Evolutionary conservation across 2,888 invertebrate species (phyloP).

Genomic region (Pristionchus maxplancki): DNA sequence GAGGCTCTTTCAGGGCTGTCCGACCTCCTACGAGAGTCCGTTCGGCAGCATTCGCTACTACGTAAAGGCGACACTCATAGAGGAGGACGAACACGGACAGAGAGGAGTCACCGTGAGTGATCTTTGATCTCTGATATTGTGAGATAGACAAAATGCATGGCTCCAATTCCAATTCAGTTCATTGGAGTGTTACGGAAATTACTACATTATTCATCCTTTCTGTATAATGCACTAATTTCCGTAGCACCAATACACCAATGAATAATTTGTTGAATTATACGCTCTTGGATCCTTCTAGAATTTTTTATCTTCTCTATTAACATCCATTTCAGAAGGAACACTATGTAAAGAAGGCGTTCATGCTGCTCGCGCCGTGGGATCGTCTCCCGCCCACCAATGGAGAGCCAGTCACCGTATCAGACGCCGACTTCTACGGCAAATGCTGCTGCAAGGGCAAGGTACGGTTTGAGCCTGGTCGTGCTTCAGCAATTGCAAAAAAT

Average conservation of each 20-base stretch:
- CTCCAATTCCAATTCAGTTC: too few species aligned
- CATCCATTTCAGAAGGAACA: slow-evolving; percentile 67
- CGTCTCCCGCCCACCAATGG: slow-evolving; percentile 61
- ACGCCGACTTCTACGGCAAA: slow-evolving; percentile 69
- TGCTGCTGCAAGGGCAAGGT: slow-evolving; percentile 73
- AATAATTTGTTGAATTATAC: too few species aligned
- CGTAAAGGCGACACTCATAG: slow-evolving; percentile 71
- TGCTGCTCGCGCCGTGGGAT: slow-evolving; percentile 67
- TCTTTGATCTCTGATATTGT: slow-evolving; percentile 28
- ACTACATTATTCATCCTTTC: too few species aligned
- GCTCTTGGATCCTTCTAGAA: too few species aligned
- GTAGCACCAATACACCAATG: too few species aligned
- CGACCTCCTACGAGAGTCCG: slow-evolving; percentile 73
- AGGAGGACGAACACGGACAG: slow-evolving; percentile 62
- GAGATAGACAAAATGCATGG: neutral
- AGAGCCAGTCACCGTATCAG: slow-evolving; percentile 64
- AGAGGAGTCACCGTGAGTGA: slow-evolving; percentile 49
- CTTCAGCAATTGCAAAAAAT: neutral
- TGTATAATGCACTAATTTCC: too few species aligned
- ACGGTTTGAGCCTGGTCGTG: neutral
- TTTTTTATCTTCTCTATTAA: neutral
- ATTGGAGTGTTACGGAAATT: too few species aligned
- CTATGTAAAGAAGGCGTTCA: slow-evolving; percentile 72
- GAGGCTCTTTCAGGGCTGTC: slow-evolving; percentile 63
- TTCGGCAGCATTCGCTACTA: slow-evolving; percentile 75